These are phyloP conservation scores for Neomorphus geoffroyi DNA, from an alignment of 2,797 vertebrate genomes.

Conservation along the genomic window DNA sequence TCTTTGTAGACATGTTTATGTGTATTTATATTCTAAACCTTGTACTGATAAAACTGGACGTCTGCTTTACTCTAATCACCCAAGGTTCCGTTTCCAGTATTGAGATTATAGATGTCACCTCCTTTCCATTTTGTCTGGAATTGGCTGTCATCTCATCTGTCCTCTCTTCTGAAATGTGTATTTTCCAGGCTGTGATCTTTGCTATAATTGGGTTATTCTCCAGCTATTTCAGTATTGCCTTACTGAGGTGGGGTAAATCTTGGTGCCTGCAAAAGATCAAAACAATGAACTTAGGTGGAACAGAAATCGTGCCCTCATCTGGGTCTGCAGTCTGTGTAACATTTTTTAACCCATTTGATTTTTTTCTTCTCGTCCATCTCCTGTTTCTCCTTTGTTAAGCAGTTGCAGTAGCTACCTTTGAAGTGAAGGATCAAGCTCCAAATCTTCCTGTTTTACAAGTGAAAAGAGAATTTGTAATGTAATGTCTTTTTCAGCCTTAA, in stretches of 20 bases:
- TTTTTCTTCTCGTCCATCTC: neutral
- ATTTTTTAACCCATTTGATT: neutral
- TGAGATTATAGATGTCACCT: neutral
- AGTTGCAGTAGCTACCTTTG: neutral
- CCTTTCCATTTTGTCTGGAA: neutral
- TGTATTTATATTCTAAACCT: neutral
- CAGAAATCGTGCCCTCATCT: neutral
- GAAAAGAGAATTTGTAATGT: slow-evolving; percentile 58
- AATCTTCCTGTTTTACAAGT: slow-evolving; percentile 53
- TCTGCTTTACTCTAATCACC: neutral
- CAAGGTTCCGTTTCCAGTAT: neutral
- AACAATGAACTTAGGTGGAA: neutral
- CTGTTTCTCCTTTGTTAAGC: neutral
- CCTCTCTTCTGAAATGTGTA: neutral
- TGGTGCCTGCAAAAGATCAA: neutral
- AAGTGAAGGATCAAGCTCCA: slow-evolving; percentile 56
- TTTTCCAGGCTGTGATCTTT: neutral
- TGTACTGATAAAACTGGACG: neutral
- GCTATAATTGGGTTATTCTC: neutral
- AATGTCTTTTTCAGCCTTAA: slow-evolving; percentile 67
- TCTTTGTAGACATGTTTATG: neutral
- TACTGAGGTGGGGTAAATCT: neutral
- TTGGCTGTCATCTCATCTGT: neutral
- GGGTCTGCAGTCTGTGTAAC: neutral
- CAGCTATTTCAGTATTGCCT: neutral